Base-by-base conservation (phyloP, 2,888 invertebrate genomes). In the Ceramica pisi region DNA sequence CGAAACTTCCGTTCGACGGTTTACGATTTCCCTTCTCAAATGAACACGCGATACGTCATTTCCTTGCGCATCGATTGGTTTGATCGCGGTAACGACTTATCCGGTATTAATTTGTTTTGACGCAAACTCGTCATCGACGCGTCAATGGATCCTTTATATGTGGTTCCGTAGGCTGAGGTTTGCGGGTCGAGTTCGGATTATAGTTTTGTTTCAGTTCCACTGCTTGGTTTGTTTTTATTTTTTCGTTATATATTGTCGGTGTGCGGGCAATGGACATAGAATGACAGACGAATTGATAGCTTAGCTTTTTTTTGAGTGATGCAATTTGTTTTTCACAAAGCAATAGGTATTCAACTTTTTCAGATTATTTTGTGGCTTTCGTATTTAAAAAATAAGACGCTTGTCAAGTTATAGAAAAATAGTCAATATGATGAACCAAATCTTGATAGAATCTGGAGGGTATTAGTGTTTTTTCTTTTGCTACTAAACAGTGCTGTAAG, bases 1-100 rank as follows among this genome's bases (percentile, higher is more conserved):
- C 88, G 92, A 91, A 91, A 92, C 93, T 91, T 94, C 94, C 94
- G 92, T 81, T 88, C 78, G 67, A 85, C 88, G 91, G 91, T 90
- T 92, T 90, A 91, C 91, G 92, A 92, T 92, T 91, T 92, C 93
- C 93, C 88, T 88, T 84, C 82, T 87, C 88, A 85, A 89, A 87
- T 88, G 86, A 89, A 86, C 87, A 85, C 86, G 86, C 87, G 88
- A 89, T 90, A 88, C 88, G 89, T 89, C 91, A 91, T 93, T 92
- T 92, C 93, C 93, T 88, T 86, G 85, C 86, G 83, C 86, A 88
- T 88, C 88, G 87, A 86, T 86, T 83, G 85, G 86, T 72, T 84
- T 75, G 81, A 85, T 82, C 84, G 79, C 83, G 89, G 89, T 89
- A 90, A 91, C 88, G 88, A 89, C 87, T 91, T 89, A 88, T 90